These are phyloP conservation scores for Xestobium rufovillosum DNA, from an alignment of 2,888 invertebrate species.

Conservation along the genomic window DNA sequence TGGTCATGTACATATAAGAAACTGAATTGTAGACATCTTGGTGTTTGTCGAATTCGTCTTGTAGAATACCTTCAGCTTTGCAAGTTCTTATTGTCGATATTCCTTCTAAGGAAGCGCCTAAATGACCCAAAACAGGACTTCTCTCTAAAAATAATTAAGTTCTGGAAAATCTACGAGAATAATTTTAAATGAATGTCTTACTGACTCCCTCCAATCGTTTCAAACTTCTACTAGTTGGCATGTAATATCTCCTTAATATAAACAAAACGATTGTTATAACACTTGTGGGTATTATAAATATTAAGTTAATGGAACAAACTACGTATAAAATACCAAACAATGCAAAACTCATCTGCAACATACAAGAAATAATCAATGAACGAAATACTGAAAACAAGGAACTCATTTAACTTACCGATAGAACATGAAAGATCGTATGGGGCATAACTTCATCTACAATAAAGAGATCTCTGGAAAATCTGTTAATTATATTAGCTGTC, in stretches of 20 bases:
- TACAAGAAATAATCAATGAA: conserved; percentile 41
- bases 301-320: conserved; percentile 58
- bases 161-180: background rate
- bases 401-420: conserved; percentile 28
- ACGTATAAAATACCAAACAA: too few species aligned
- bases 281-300: conserved; percentile 26
- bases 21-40: conserved; percentile 32
- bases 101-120: conserved; percentile 40
- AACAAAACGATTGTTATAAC: conserved; percentile 19
- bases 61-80: conserved; percentile 35
- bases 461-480: conserved; percentile 44
- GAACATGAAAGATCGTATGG: conserved; percentile 35
- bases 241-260: conserved; percentile 22
- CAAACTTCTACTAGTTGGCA: conserved; percentile 27
- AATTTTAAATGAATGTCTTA: conserved; percentile 50
- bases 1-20: too few species aligned
- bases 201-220: conserved; percentile 29
- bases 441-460: conserved; percentile 59
- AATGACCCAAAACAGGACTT: conserved; percentile 23
- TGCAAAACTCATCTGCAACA: too few species aligned
- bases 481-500: conserved; percentile 39
- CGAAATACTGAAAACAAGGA: background rate
- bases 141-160: conserved; percentile 40
- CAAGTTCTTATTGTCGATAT: conserved; percentile 38
- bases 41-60: conserved; percentile 36